Conservation (phyloP, 2,797 vertebrate species). For the Mastacembelus armatus region DNA sequence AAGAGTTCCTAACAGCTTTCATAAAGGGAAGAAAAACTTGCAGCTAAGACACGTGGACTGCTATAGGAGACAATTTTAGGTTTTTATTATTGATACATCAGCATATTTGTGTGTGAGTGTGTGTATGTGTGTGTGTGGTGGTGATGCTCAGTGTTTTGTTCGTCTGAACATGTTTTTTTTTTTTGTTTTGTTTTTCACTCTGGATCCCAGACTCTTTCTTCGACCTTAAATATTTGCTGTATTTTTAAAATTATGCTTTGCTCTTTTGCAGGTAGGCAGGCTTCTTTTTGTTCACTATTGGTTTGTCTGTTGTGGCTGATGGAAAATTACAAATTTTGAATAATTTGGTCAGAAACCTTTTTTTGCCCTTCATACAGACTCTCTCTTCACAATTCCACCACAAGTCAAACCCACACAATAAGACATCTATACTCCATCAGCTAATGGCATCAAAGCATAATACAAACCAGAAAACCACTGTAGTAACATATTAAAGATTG, state of each 20-base stretch:
- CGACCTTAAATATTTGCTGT: background rate
- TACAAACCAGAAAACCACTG: constrained; percentile 3
- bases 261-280: background rate
- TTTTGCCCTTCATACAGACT: background rate
- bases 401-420: constrained; percentile 1
- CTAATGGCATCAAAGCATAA: constrained; percentile 9
- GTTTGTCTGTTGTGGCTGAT: background rate
- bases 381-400: background rate
- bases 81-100: background rate
- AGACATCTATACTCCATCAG: background rate
- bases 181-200: no score
- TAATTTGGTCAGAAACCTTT: background rate
- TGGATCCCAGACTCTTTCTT: background rate
- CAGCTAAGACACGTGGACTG: background rate
- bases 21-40: background rate
- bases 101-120: background rate
- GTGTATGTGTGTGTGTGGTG: background rate
- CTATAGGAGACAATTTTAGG: background rate
- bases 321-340: constrained; percentile 5
- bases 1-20: constrained; percentile 7
- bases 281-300: background rate
- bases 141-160: no score
- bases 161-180: no score
- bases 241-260: background rate
- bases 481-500: background rate